Evolutionary conservation across 1,140 invertebrate genomes (phyloP), one percentile per base, ranked within the genome.

Genomic region (Drosophila sp.): DNA sequence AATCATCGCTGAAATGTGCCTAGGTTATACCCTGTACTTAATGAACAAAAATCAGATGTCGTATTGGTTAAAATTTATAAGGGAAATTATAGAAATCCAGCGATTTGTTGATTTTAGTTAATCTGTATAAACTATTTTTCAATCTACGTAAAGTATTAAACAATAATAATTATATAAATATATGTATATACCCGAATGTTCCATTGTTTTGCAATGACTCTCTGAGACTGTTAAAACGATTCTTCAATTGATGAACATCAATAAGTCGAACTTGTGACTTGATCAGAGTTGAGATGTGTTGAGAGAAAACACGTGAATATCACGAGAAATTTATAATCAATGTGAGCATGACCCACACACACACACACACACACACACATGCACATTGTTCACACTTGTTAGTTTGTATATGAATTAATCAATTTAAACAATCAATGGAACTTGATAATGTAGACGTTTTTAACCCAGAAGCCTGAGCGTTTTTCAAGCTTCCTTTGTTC

Each of bases 261-360:
- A 50, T 50, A 9, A 3, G 25, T 14, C 46, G 46, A 50, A 5
- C 27, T 50, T 32, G 13, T 27, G 25, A 21, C 45, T 21, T 48
- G 45, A 48, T 21, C 11, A 13, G 45, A n/a, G 11, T 27, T 13
- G 25, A 4, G 27, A 29, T 50, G 46, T 7, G n/a, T 50, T 27
- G 46, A 14, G 25, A 29, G 27, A 29, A 27, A 29, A 6, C 46
- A 50, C 46, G 46, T 50, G 46, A 50, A 50, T 50, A 50, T 50
- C 46, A 50, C 46, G 25, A 50, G 46, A 50, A 50, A 50, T 50
- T 9, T 50, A 32, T 50, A 50, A 50, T 50, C 46, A 50, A 50
- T 29, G 7, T 21, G 25, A 50, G 6, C 46, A 50, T 36, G 50
- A 53, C n/a, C 16, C n/a, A n/a, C n/a, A n/a, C n/a, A n/a, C n/a